Evolutionary conservation across 2,797 vertebrate species (phyloP), one percentile per base, ranked within the genome.

Genomic region (Gouania willdenowi): DNA sequence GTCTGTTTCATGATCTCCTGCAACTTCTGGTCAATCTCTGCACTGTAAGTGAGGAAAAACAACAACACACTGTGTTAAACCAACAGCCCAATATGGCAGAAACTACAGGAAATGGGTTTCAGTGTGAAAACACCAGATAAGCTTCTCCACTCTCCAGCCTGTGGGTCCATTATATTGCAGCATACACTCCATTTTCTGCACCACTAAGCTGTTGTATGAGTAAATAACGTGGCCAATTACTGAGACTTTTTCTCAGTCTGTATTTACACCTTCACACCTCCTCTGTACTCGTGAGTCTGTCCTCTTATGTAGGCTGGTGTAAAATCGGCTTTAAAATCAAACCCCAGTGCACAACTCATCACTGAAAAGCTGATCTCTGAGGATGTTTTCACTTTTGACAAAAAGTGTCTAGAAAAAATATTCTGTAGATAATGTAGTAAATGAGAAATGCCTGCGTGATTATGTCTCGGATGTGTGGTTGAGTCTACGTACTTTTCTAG

Each of bases 1-100:
- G 94, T 97, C 82, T 97, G 94, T 66, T 94, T 96, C 91, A 96
- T 96, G 55, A 97, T 96, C 77, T 96, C 94, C 73, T 96, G 94
- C 46, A 97, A 74, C 73, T 97, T 97, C 85, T 94, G 93, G 67
- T 97, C 93, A 14, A 97, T 95, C 82, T 97, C 94, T 9, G 93
- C 91, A 85, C 94, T 97, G 80, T 2, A 5, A n/a, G n/a, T n/a
- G 9, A 6, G 16, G 10, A 59, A 12, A 57, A 27, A 26, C 41
- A n/a, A 57, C 15, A 26, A 4, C 18, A 19, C 5, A 6, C 5
- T 2, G 10, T 10, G 10, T 10, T 10, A 10, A 2, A n/a, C 15
- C 43, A 19, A 2, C 0, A 14, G 10, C 44, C 10, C n/a, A n/a
- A n/a, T n/a, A n/a, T n/a, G 47, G 10, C 4, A 12, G 27, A 32